Evolutionary conservation across 1,140 invertebrate species (phyloP), one percentile per base, ranked within the genome.

Genomic region (Hypothenemus hampei): DNA sequence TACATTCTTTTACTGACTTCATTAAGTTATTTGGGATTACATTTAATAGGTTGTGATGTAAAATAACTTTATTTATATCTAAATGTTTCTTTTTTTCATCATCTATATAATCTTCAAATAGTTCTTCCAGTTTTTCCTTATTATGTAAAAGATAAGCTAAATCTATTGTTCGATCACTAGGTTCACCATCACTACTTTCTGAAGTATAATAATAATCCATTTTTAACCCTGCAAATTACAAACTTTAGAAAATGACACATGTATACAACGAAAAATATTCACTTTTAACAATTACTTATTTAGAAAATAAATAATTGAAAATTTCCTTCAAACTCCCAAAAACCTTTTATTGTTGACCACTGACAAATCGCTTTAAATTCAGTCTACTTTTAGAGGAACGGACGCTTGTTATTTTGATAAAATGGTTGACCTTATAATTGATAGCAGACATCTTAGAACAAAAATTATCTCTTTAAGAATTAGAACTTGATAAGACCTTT

Each of bases 121-220:
- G 78, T 21, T 78, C 70, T 43, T 81, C 76, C 15, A 86, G 62
- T 0, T 73, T 73, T 29, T 74, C 68, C 10, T 76, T 66, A 39
- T 85, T 80, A 60, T 89, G 67, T 63, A 78, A 74, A 66, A 83
- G 73, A 50, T 83, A 82, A 0, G 84, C 82, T 49, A 86, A 75
- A 67, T 91, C 84, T 39, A 89, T 68, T 1, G 83, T 84, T 71
- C 82, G 82, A 61, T 78, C 70, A 62, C 78, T 74, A 20, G 61
- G 61, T 66, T 89, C 86, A 61, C 82, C 83, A 62, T 88, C 86
- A 68, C 86, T 86, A 61, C 86, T 88, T 66, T 89, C 86, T 11
- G 86, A 89, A 31, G 85, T 86, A n/a, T n/a, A n/a, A 63, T 88
- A 89, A 61, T 77, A 64, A 21, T 68, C 65, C 66, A 68, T 68